phyloP scores from a whole-genome alignment of 2,113 vertebrate species.

The Motacilla alba region DNA sequence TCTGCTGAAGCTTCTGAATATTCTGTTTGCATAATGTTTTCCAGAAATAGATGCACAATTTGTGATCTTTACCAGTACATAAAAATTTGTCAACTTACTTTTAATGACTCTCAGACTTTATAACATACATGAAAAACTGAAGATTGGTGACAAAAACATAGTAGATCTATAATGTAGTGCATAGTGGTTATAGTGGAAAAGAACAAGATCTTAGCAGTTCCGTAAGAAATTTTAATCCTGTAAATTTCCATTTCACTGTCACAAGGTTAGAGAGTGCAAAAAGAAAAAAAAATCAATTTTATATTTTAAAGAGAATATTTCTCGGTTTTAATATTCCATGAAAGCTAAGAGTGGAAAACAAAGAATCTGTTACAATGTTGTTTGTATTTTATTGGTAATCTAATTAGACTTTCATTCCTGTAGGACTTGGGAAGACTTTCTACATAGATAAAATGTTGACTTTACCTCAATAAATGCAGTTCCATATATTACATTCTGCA shows the following conservation, averaged over 20 bases:
- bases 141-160: not conserved
- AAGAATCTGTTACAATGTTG: not conserved
- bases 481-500: slow-evolving; percentile 21
- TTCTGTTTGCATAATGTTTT: not conserved
- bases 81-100: not conserved
- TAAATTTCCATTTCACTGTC: not conserved
- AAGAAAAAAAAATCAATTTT: not conserved
- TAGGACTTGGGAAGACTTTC: not conserved
- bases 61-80: not conserved
- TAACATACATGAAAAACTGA: not conserved
- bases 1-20: not conserved
- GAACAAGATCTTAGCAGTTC: not conserved
- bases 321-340: not conserved
- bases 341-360: not conserved
- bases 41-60: not conserved
- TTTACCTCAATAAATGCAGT: slow-evolving; percentile 43
- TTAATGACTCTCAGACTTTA: not conserved
- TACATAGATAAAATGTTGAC: slow-evolving; percentile 8
- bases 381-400: not conserved
- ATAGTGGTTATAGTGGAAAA: not conserved
- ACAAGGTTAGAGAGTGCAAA: not conserved
- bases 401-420: slow-evolving; percentile 35
- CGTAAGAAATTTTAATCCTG: not conserved
- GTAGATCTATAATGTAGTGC: not conserved
- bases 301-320: not conserved